phyloP scores from a whole-genome alignment of 2,888 invertebrate species.

The Napeogenes inachia region DNA sequence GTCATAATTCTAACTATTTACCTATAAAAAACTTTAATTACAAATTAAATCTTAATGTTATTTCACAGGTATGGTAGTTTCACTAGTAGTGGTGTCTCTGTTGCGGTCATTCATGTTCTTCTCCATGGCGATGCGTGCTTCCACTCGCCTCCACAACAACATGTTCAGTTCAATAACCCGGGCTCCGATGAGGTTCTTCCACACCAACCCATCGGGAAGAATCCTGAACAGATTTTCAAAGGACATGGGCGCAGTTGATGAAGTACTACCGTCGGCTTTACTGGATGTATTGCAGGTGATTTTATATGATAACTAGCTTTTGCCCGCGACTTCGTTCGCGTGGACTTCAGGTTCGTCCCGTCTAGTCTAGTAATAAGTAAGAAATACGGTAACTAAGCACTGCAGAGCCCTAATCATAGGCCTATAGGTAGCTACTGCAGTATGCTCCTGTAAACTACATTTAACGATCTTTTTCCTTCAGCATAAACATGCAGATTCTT shows the following conservation, averaged over 20 bases:
- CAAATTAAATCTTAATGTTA: not conserved
- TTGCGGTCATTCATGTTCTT: conserved; percentile 79
- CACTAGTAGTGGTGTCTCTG: conserved; percentile 69
- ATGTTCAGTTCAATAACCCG: conserved; percentile 91
- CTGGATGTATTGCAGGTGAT: conserved; percentile 78
- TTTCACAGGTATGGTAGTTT: conserved; percentile 65
- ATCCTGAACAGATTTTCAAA: conserved; percentile 94
- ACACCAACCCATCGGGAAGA: conserved; percentile 88
- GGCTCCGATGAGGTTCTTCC: conserved; percentile 92
- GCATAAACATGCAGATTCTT: too few relatives aligned
- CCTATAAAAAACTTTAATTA: too few relatives aligned
- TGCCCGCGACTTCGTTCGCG: too few relatives aligned
- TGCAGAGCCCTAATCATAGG: too few relatives aligned
- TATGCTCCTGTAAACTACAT: too few relatives aligned
- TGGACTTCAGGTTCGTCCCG: too few relatives aligned
- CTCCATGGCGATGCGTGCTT: conserved; percentile 83
- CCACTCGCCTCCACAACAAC: conserved; percentile 85
- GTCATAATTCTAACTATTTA: too few relatives aligned
- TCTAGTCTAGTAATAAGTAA: too few relatives aligned
- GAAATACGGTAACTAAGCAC: too few relatives aligned
- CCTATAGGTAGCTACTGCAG: too few relatives aligned
- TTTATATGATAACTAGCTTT: not conserved
- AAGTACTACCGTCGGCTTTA: conserved; percentile 78
- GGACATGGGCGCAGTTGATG: conserved; percentile 87
- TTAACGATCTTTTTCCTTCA: too few relatives aligned